phyloP scores from a whole-genome alignment of 2,797 vertebrate species.

The Crax fasciolata region DNA sequence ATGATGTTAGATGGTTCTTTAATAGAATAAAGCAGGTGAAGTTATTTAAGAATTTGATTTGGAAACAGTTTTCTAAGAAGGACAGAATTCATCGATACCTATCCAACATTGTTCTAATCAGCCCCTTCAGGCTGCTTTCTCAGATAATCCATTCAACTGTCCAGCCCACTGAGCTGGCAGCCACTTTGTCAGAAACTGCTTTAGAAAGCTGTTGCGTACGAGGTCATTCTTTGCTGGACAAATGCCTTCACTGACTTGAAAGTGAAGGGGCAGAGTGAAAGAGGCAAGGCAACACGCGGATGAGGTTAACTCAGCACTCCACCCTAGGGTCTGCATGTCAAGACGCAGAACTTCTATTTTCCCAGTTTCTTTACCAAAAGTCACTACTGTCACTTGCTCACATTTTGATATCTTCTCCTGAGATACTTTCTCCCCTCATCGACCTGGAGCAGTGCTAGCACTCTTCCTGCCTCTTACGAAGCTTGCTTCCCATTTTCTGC shows the following conservation, averaged over 20 bases:
- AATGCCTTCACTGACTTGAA: background rate
- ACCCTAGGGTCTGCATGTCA: background rate
- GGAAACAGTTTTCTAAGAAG: background rate
- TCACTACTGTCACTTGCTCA: background rate
- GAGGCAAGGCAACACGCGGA: fast-evolving
- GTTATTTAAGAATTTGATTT: background rate
- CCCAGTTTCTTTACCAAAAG: background rate
- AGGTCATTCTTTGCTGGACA: background rate
- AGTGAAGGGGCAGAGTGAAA: background rate
- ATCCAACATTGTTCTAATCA: background rate
- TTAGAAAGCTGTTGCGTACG: background rate
- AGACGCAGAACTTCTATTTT: background rate
- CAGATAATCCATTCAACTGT: background rate
- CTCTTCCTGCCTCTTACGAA: background rate
- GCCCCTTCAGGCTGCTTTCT: background rate
- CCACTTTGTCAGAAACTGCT: background rate
- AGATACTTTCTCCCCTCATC: background rate
- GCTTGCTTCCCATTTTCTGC: background rate
- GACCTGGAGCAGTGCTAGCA: background rate
- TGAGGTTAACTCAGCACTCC: background rate
- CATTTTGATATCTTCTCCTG: background rate
- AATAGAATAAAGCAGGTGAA: background rate
- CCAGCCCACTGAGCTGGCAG: background rate
- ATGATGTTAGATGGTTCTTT: background rate
- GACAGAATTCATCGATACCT: background rate